Percentiles rank a stretch among this genome's conserved stretches.
Conservation (phyloP, 2,888 invertebrate species). For the Drosophila pseudotakahashii region DNA sequence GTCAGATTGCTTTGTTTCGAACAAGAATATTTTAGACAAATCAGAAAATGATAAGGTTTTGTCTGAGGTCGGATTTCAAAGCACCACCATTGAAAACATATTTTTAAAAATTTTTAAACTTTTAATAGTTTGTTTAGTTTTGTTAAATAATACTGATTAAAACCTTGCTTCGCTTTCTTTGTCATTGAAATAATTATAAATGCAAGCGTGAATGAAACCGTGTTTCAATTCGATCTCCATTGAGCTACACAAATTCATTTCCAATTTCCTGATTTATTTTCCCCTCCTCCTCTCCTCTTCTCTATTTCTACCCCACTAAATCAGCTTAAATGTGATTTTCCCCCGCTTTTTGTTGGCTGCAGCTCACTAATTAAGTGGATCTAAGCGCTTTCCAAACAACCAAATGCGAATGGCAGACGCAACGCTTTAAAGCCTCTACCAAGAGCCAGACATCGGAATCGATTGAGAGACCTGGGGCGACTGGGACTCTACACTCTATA, state of each 20-base stretch:
- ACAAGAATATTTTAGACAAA: neutral
- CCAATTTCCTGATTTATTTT: conserved; percentile 28
- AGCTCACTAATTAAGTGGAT: conserved; percentile 65
- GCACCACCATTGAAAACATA: no score
- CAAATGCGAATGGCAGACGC: conserved; percentile 32
- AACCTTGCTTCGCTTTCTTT: conserved; percentile 3
- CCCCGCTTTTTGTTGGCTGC: conserved; percentile 23
- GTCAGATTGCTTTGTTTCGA: conserved; percentile 21
- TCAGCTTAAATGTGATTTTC: conserved; percentile 64
- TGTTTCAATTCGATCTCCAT: conserved; percentile 18
- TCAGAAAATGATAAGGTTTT: no score
- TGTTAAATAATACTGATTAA: neutral
- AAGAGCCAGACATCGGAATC: conserved; percentile 11
- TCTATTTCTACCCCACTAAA: conserved; percentile 19
- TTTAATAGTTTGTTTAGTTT: no score
- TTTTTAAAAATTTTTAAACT: no score
- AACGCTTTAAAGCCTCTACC: conserved; percentile 37
- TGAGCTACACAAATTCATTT: conserved; percentile 12
- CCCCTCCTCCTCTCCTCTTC: conserved; percentile 1
- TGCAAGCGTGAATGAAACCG: neutral
- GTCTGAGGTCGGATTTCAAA: no score
- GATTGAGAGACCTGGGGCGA: neutral
- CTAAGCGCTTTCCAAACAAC: conserved; percentile 57
- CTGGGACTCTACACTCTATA: conserved; percentile 5
- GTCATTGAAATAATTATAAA: neutral